A percentile compares a stretch with the other conserved stretches of the same genome.
phyloP scores from a whole-genome alignment of 2,113 vertebrate species.

The Apteryx owenii region DNA sequence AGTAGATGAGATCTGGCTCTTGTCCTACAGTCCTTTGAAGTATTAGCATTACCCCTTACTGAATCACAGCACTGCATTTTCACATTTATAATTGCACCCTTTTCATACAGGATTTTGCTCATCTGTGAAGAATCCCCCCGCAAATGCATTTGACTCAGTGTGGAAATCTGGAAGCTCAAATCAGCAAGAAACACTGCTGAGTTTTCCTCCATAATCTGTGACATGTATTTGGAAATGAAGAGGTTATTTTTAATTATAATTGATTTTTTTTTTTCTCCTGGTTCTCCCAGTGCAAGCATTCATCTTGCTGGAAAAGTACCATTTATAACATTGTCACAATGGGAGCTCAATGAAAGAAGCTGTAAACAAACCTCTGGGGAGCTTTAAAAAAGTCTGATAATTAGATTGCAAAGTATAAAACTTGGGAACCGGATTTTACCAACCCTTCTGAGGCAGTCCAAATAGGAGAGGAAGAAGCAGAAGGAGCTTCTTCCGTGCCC shows the following conservation, averaged over 20 bases:
- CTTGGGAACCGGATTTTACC: neutral
- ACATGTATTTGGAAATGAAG: neutral
- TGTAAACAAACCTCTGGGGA: neutral
- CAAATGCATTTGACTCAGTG: neutral
- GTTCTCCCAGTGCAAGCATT: neutral
- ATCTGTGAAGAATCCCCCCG: neutral
- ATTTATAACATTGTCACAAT: neutral
- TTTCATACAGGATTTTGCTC: neutral
- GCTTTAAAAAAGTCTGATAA: neutral
- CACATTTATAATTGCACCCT: neutral
- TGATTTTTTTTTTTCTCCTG: neutral
- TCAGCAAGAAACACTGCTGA: conserved; percentile 8
- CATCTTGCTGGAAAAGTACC: neutral
- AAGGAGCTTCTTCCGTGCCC: neutral
- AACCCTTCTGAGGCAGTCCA: neutral
- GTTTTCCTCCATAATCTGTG: neutral
- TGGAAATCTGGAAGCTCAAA: conserved; percentile 6
- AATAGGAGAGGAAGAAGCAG: neutral
- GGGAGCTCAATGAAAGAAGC: neutral
- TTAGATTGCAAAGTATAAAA: neutral
- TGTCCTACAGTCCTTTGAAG: neutral
- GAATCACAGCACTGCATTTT: neutral
- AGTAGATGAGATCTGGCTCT: neutral
- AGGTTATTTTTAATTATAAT: conserved; percentile 36
- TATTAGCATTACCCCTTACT: neutral